A percentile compares a stretch with the other conserved stretches of the same genome.
phyloP scores from a whole-genome alignment of 2,113 vertebrate genomes.

The Pterocles orientalis region DNA sequence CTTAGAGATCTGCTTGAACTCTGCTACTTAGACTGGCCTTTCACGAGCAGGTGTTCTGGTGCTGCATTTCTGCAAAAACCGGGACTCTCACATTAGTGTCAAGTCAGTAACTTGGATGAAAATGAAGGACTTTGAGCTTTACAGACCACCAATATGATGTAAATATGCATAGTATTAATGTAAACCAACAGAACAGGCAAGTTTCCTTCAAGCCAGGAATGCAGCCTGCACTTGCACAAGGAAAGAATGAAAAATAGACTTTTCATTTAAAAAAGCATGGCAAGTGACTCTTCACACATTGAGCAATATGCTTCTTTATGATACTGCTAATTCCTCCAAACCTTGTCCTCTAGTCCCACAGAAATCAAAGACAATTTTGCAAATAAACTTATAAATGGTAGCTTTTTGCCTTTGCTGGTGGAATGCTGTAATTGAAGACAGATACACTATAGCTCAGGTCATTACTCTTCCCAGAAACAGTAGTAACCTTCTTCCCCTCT shows the following conservation, averaged over 20 bases:
- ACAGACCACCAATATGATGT: background rate
- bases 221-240: background rate
- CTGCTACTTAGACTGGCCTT: background rate
- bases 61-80: background rate
- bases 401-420: background rate
- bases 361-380: background rate
- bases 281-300: background rate
- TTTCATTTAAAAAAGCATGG: background rate
- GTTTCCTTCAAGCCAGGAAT: background rate
- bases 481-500: background rate
- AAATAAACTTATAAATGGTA: background rate
- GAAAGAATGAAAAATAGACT: background rate
- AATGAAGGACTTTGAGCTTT: background rate
- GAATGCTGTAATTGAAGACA: background rate
- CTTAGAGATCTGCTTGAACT: background rate
- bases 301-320: background rate
- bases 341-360: background rate
- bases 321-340: background rate
- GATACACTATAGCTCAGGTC: accelerated
- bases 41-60: background rate
- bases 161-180: background rate
- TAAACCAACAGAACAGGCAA: background rate
- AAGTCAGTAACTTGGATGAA: background rate
- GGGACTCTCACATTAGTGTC: background rate
- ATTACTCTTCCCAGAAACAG: background rate